These are phyloP conservation scores for Harpagifer antarcticus DNA, from an alignment of 2,797 vertebrate genomes.

Conservation along the genomic window DNA sequence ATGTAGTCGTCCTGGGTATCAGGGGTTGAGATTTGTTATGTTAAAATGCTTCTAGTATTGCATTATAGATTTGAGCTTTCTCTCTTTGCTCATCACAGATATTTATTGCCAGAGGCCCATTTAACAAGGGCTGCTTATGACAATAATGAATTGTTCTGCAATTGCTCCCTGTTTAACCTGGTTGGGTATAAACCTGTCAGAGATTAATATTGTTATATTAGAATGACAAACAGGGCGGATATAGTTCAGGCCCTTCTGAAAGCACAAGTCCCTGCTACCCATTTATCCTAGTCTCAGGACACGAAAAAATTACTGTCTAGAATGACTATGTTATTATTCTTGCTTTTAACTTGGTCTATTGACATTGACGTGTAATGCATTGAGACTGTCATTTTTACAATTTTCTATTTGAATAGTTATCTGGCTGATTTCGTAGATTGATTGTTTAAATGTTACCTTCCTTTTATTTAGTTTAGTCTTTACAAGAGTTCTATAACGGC, in stretches of 20 bases:
- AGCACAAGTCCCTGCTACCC: conserved; percentile 24
- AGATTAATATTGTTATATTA: conserved; percentile 75
- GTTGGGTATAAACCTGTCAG: conserved; percentile 79
- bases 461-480: not conserved
- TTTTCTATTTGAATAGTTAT: not conserved
- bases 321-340: not conserved
- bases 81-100: conserved; percentile 79
- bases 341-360: not conserved
- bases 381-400: not conserved
- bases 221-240: conserved; percentile 70
- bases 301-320: not conserved
- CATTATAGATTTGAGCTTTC: conserved; percentile 72
- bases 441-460: not conserved
- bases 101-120: conserved; percentile 85
- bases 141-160: conserved; percentile 81
- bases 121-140: conserved; percentile 76
- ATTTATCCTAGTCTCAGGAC: conserved; percentile 14
- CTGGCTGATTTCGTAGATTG: not conserved
- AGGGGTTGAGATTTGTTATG: conserved; percentile 70
- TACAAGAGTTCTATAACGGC: not conserved
- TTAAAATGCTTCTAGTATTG: conserved; percentile 80
- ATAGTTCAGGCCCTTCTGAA: conserved; percentile 55
- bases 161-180: conserved; percentile 80
- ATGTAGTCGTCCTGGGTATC: not conserved
- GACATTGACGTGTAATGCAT: not conserved